Evolutionary conservation across 2,113 vertebrate species (phyloP).

Genomic region (Xyliphius kryptos): DNA sequence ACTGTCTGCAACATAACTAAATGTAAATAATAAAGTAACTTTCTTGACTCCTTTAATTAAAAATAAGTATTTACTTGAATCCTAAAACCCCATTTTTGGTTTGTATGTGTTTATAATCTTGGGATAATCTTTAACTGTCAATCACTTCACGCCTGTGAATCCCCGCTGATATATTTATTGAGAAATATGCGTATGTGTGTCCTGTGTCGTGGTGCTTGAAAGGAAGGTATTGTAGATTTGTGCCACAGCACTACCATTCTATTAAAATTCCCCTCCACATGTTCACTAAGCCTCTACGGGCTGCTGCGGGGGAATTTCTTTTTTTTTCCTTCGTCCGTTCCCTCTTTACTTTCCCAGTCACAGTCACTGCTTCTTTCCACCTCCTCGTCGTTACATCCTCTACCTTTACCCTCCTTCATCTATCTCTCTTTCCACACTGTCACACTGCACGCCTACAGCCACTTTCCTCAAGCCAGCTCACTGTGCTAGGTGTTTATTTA

Average conservation of each 20-base stretch:
- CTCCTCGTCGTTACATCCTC: neutral
- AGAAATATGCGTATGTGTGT: conserved; percentile 10
- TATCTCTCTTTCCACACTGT: neutral
- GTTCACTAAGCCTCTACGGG: conserved; percentile 26
- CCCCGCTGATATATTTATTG: conserved; percentile 5
- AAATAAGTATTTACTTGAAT: no score
- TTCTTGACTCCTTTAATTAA: neutral
- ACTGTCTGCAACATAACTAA: no score
- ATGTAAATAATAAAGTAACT: no score
- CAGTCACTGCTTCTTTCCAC: neutral
- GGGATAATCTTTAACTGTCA: neutral
- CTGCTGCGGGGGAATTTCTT: conserved; percentile 31
- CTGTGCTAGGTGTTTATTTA: neutral
- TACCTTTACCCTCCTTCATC: neutral
- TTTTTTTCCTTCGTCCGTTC: neutral
- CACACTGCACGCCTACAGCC: neutral
- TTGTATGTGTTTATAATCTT: neutral
- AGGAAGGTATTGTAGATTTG: conserved; percentile 25
- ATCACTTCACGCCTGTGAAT: neutral
- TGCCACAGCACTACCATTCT: conserved; percentile 26
- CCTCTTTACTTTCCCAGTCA: neutral
- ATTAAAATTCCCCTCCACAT: conserved; percentile 43
- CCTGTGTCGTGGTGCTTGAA: conserved; percentile 7
- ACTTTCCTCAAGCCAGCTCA: neutral
- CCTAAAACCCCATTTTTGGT: no score